A percentile compares a stretch with the other conserved stretches of the same genome.
Conservation (phyloP, 1,140 invertebrate genomes). For the Tachypleus tridentatus region DNA sequence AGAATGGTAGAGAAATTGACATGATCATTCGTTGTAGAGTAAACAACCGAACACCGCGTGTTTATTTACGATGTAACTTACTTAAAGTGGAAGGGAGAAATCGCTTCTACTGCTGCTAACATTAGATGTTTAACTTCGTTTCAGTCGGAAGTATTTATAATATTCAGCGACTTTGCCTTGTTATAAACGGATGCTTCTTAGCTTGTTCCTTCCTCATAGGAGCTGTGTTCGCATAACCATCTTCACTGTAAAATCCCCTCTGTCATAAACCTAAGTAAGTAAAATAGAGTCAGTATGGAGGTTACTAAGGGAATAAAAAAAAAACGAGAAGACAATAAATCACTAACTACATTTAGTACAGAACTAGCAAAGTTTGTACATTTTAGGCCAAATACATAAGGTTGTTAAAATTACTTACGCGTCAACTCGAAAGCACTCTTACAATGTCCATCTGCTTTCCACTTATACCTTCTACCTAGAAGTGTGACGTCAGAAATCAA, state of each 20-base stretch:
- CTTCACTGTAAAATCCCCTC: too few relatives aligned
- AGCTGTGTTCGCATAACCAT: too few relatives aligned
- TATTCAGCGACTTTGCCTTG: not conserved
- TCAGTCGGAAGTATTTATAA: not conserved
- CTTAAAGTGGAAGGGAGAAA: not conserved
- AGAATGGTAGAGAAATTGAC: not conserved
- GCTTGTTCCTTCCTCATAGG: not conserved
- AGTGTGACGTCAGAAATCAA: too few relatives aligned
- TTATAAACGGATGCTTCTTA: not conserved
- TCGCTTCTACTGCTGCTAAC: not conserved
- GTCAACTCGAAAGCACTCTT: too few relatives aligned
- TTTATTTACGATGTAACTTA: not conserved
- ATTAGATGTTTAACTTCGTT: not conserved
- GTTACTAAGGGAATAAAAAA: constrained; percentile 1
- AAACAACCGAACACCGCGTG: not conserved
- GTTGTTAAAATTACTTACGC: too few relatives aligned
- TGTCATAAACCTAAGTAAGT: not conserved
- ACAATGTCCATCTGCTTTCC: too few relatives aligned
- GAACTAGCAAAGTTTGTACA: too few relatives aligned
- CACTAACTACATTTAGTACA: too few relatives aligned
- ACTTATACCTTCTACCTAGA: too few relatives aligned
- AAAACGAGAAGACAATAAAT: not conserved
- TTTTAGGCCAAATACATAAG: too few relatives aligned
- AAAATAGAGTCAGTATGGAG: not conserved
- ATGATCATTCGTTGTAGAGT: not conserved